phyloP scores from a whole-genome alignment of 2,113 vertebrate species.

The Pomatorhinus ruficollis region DNA sequence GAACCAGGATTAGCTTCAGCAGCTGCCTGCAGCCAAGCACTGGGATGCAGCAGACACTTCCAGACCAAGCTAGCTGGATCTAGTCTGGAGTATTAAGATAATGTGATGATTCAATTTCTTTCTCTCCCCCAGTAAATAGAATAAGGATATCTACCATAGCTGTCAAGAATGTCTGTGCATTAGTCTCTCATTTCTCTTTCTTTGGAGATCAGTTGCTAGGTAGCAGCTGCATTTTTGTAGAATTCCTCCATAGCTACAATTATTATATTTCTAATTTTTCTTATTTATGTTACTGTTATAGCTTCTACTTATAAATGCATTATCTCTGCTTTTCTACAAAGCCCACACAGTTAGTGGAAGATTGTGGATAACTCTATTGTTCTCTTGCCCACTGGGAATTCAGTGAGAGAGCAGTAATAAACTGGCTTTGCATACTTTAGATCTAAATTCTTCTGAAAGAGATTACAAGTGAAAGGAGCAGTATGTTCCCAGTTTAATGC shows the following conservation, averaged over 20 bases:
- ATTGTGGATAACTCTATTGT: constrained; percentile 41
- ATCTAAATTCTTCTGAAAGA: constrained; percentile 5
- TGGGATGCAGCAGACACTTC: background rate
- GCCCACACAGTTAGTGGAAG: constrained; percentile 44
- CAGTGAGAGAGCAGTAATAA: background rate
- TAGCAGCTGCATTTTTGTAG: background rate
- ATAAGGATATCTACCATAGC: background rate
- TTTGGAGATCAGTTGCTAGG: background rate
- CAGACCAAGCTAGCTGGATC: constrained; percentile 22
- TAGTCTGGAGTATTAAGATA: background rate
- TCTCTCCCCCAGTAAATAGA: background rate
- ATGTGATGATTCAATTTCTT: constrained; percentile 1
- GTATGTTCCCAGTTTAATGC: background rate
- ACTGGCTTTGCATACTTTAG: constrained; percentile 1
- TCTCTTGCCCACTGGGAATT: background rate
- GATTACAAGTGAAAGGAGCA: constrained; percentile 42
- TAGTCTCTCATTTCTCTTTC: background rate
- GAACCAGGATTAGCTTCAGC: background rate
- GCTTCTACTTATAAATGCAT: constrained; percentile 11
- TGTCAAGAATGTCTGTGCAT: background rate
- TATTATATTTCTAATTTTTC: constrained; percentile 8
- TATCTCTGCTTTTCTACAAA: constrained; percentile 43
- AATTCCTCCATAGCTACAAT: background rate
- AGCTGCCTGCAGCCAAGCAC: background rate
- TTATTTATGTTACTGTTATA: constrained; percentile 20